Conservation (phyloP, 2,888 invertebrate species). For the Chorisops tibialis region DNA sequence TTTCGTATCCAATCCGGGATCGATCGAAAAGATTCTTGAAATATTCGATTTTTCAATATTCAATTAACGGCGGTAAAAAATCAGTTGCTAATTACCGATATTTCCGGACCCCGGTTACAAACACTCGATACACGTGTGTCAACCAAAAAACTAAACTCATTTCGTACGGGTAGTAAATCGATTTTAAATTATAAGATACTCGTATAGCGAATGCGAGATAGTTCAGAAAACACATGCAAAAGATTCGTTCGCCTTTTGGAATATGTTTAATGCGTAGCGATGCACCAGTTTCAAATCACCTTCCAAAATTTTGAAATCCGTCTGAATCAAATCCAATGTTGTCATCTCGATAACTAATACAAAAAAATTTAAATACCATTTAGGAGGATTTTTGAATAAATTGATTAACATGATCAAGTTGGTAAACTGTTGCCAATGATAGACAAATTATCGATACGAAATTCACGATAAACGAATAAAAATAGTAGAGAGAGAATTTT, state of each 20-base stretch:
- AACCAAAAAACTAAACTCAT: neutral
- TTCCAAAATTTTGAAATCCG: neutral
- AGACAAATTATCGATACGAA: neutral
- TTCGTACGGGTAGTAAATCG: neutral
- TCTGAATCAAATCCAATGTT: neutral
- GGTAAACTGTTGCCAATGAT: neutral
- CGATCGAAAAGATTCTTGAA: neutral
- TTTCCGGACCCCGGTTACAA: neutral
- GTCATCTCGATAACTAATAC: neutral
- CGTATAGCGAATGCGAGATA: neutral
- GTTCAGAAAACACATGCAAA: neutral
- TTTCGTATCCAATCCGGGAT: neutral
- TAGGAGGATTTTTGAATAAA: neutral
- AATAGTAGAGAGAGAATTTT: neutral
- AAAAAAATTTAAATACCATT: neutral
- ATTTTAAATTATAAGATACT: neutral
- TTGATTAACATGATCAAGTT: neutral
- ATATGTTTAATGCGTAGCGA: neutral
- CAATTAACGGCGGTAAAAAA: neutral
- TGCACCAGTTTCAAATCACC: neutral
- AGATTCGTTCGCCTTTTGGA: neutral
- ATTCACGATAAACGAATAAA: neutral
- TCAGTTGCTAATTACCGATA: conserved; percentile 7
- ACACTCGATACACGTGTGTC: neutral
- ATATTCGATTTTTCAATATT: neutral